Percentiles rank a stretch among this genome's conserved stretches.
These are phyloP conservation scores for Lepidostoma basale DNA, from an alignment of 1,140 invertebrate genomes.

Conservation along the genomic window DNA sequence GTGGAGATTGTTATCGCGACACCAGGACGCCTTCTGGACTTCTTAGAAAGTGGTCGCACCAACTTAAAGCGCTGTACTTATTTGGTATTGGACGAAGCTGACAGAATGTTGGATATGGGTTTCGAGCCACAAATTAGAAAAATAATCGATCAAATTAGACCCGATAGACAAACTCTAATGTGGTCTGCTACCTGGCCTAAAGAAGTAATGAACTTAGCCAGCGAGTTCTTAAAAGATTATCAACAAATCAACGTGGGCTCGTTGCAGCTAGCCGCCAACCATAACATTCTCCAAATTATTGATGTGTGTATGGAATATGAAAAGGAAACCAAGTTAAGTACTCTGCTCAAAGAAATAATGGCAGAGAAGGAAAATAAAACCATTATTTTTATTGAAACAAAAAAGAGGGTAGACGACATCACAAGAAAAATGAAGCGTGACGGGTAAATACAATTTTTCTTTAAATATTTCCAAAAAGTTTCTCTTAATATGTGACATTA, in stretches of 20 bases:
- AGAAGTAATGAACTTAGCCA: constrained; percentile 84
- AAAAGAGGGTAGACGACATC: constrained; percentile 88
- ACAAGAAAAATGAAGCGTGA: constrained; percentile 84
- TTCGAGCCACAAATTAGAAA: constrained; percentile 98
- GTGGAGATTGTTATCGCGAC: constrained; percentile 92
- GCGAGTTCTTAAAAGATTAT: constrained; percentile 88
- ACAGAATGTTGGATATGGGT: constrained; percentile 98
- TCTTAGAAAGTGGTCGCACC: constrained; percentile 91
- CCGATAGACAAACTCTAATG: constrained; percentile 78
- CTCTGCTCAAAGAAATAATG: constrained; percentile 83
- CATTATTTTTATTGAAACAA: constrained; percentile 92
- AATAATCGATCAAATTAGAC: constrained; percentile 93
- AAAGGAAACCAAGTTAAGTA: constrained; percentile 77
- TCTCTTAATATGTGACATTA: too few species aligned
- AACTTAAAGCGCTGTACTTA: constrained; percentile 92
- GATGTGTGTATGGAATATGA: constrained; percentile 86
- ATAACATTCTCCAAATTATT: constrained; percentile 92
- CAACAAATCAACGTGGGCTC: constrained; percentile 91
- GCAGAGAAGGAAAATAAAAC: constrained; percentile 87
- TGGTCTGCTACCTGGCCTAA: constrained; percentile 96
- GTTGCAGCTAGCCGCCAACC: constrained; percentile 84
- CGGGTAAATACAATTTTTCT: constrained; percentile 59
- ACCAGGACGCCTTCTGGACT: constrained; percentile 93
- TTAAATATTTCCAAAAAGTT: neutral
- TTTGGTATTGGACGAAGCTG: constrained; percentile 96